Conservation (phyloP, 1,140 invertebrate genomes). For the Apis dorsata region DNA sequence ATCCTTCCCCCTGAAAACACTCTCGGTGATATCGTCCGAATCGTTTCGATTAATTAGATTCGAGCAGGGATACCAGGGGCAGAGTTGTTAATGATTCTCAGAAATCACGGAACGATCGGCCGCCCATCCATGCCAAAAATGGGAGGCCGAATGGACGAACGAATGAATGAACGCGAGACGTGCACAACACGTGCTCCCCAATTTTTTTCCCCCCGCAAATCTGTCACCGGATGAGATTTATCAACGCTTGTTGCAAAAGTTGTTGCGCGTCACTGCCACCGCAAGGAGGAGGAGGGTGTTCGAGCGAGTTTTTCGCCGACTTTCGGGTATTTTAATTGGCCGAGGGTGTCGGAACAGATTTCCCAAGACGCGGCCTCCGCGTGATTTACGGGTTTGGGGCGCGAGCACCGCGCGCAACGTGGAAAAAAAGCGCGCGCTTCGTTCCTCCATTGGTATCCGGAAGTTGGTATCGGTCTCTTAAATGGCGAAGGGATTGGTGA, state of each 20-base stretch:
- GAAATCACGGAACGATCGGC: constrained; percentile 17
- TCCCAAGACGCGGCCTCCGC: constrained; percentile 38
- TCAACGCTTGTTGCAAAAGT: constrained; percentile 62
- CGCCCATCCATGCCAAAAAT: neutral
- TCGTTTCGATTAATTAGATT: constrained; percentile 51
- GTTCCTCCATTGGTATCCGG: constrained; percentile 44
- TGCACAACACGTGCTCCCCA: constrained; percentile 61
- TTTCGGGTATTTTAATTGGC: constrained; percentile 59
- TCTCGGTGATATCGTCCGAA: neutral
- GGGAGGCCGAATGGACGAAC: neutral
- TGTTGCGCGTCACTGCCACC: constrained; percentile 46
- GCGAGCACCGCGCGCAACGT: neutral
- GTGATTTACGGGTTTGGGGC: constrained; percentile 25
- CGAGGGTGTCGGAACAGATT: constrained; percentile 56
- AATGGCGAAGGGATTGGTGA: constrained; percentile 61
- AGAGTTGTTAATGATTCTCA: constrained; percentile 55
- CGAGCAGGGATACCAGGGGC: constrained; percentile 18
- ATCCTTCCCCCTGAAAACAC: neutral
- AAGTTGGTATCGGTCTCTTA: constrained; percentile 51
- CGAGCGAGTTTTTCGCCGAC: constrained; percentile 44
- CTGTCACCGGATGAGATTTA: constrained; percentile 69
- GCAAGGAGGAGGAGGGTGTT: neutral
- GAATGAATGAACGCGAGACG: neutral
- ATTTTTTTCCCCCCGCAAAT: constrained; percentile 60
- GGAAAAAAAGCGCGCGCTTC: constrained; percentile 29